Conservation (phyloP, 2,888 invertebrate genomes). For the Iselma pallidipennis region DNA sequence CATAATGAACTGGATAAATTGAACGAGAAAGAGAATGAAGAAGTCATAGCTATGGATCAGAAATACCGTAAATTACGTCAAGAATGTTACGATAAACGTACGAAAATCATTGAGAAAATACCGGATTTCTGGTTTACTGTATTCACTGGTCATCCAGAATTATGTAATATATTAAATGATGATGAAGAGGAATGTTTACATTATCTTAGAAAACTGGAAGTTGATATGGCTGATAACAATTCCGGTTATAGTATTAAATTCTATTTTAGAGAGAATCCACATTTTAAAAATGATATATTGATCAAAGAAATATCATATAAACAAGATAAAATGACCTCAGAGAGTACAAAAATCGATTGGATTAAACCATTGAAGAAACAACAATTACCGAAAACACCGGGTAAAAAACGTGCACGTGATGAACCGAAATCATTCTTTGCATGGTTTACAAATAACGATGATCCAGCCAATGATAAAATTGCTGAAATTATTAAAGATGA, state of each 20-base stretch:
- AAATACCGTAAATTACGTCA: constrained; percentile 79
- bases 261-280: constrained; percentile 79
- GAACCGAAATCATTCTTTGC: constrained; percentile 75
- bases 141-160: constrained; percentile 74
- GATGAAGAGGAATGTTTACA: constrained; percentile 82
- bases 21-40: constrained; percentile 82
- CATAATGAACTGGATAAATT: constrained; percentile 82
- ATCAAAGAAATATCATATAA: constrained; percentile 65
- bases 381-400: constrained; percentile 56
- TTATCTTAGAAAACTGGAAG: constrained; percentile 72
- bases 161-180: constrained; percentile 77
- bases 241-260: constrained; percentile 81
- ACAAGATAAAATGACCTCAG: constrained; percentile 58
- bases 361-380: constrained; percentile 60
- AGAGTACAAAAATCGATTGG: constrained; percentile 79
- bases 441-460: constrained; percentile 81
- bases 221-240: constrained; percentile 86
- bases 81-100: constrained; percentile 77
- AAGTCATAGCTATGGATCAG: constrained; percentile 81
- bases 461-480: constrained; percentile 83
- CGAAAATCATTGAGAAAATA: constrained; percentile 75
- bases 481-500: constrained; percentile 88
- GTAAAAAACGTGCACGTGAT: constrained; percentile 64
- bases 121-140: constrained; percentile 85
- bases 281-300: constrained; percentile 77